Evolutionary conservation across 2,797 vertebrate species (phyloP).

Genomic region (Lagorchestes hirsutus): DNA sequence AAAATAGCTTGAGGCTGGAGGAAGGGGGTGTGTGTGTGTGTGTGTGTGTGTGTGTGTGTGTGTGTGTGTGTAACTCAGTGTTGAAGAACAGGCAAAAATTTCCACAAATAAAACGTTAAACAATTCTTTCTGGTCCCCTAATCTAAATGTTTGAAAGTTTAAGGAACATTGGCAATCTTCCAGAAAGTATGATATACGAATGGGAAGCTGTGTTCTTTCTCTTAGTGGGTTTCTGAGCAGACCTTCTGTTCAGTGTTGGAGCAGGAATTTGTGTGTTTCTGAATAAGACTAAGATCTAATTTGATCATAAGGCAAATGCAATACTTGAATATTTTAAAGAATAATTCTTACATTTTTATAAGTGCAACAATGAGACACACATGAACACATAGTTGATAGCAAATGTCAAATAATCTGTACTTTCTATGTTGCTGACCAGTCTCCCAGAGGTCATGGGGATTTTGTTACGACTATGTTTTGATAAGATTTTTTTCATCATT

Average conservation of each 20-base stretch:
- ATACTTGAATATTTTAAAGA: neutral
- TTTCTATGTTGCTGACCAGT: neutral
- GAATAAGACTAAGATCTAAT: conserved; percentile 53
- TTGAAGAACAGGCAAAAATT: neutral
- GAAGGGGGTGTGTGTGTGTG: too few species aligned
- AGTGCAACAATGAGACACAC: neutral
- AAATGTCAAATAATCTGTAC: neutral
- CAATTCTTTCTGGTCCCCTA: neutral
- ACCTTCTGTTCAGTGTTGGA: conserved; percentile 5
- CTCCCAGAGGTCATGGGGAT: neutral
- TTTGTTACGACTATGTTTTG: neutral
- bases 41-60: too few species aligned
- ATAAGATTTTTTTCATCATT: neutral
- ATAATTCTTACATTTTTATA: conserved; percentile 35
- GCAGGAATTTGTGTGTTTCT: conserved; percentile 46
- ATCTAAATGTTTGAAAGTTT: conserved; percentile 23
- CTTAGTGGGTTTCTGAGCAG: conserved; percentile 20
- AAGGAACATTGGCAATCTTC: neutral
- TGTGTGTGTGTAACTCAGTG: neutral
- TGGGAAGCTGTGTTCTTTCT: neutral
- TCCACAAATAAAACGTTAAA: neutral
- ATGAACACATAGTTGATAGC: neutral
- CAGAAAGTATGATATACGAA: conserved; percentile 26
- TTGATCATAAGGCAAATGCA: conserved; percentile 38
- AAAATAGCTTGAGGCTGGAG: neutral